Percentiles rank a stretch among this genome's conserved stretches.
phyloP scores from a whole-genome alignment of 2,888 invertebrate species.

The Podabrus alpinus region DNA sequence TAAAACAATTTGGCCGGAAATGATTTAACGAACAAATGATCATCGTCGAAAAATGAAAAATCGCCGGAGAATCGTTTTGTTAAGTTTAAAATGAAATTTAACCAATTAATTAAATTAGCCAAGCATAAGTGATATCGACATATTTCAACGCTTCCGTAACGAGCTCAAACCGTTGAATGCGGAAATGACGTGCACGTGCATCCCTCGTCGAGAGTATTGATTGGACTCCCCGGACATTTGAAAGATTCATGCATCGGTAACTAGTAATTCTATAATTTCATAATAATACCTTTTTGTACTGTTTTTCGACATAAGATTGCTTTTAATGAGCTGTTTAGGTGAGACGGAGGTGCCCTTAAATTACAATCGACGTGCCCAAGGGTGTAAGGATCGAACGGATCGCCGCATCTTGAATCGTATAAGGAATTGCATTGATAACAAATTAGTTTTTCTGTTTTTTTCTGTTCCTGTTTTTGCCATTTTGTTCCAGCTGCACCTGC shows the following conservation, averaged over 20 bases:
- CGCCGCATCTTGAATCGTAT: slow-evolving; percentile 86
- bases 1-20: not conserved
- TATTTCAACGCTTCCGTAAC: not conserved
- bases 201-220: not conserved
- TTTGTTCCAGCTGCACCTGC: slow-evolving; percentile 25
- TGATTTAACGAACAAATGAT: no score
- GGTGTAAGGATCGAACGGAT: slow-evolving; percentile 84
- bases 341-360: slow-evolving; percentile 71
- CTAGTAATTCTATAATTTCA: not conserved
- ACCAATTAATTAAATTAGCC: not conserved
- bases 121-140: not conserved
- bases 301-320: slow-evolving; percentile 81
- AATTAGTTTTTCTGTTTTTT: slow-evolving; percentile 58
- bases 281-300: slow-evolving; percentile 52
- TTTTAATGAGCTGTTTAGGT: slow-evolving; percentile 50
- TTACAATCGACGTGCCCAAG: slow-evolving; percentile 86
- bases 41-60: not conserved
- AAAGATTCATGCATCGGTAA: not conserved
- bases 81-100: not conserved
- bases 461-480: slow-evolving; percentile 27
- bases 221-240: not conserved
- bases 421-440: slow-evolving; percentile 93
- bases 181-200: not conserved
- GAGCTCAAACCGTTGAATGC: not conserved
- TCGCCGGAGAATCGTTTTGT: not conserved